Percentiles rank a stretch among this genome's conserved stretches.
Evolutionary conservation across 2,888 invertebrate genomes (phyloP).

Genomic region (Linhomoeus sp.): DNA sequence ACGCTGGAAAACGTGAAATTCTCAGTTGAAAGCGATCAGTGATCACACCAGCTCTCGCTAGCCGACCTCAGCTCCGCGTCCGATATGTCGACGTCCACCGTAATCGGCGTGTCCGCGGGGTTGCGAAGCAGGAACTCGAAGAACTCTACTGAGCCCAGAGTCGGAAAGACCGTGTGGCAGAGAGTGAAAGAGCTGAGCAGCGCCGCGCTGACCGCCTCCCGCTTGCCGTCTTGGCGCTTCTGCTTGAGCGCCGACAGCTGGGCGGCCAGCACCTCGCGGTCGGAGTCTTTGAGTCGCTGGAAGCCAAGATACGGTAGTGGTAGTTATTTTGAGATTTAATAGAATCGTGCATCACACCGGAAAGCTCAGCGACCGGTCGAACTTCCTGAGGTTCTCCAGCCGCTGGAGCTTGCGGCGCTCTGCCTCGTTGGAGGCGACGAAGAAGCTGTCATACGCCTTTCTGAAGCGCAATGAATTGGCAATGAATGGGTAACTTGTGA

Average conservation of each 20-base stretch:
- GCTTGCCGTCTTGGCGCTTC: constrained; percentile 28
- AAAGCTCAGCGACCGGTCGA: neutral
- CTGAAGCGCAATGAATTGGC: too few relatives aligned
- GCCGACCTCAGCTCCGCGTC: constrained; percentile 27
- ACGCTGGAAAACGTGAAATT: constrained; percentile 23
- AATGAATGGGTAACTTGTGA: too few relatives aligned
- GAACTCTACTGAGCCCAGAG: constrained; percentile 32
- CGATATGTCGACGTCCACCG: constrained; percentile 27
- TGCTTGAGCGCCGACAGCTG: constrained; percentile 21
- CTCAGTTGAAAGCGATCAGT: too few relatives aligned
- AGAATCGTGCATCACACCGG: neutral
- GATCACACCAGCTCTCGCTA: neutral
- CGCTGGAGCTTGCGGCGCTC: neutral
- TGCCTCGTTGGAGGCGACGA: too few relatives aligned
- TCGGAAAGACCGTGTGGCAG: constrained; percentile 30
- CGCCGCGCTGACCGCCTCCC: constrained; percentile 28
- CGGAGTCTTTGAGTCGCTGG: too few relatives aligned
- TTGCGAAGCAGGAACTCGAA: constrained; percentile 35
- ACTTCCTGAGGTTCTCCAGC: neutral
- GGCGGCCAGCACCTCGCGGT: too few relatives aligned
- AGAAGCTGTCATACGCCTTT: too few relatives aligned
- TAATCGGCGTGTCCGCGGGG: constrained; percentile 28
- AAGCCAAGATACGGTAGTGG: too few relatives aligned
- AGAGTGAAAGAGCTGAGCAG: constrained; percentile 30
- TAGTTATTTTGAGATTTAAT: neutral